Conservation (phyloP, 64 coral and sea anemone genomes). For the Montipora capricornis region DNA sequence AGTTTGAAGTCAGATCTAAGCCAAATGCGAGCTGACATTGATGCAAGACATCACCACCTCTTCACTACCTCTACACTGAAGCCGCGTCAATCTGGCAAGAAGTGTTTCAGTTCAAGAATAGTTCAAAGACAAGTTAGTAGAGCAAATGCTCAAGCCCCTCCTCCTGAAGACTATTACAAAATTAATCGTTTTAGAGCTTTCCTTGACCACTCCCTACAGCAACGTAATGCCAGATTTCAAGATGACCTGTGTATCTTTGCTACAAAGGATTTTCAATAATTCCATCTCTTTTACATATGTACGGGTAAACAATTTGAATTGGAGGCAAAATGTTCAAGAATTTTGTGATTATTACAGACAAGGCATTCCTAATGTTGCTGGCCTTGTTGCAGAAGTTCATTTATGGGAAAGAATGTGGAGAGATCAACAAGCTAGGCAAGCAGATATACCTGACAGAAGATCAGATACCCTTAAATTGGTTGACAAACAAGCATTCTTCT, state of each 20-base stretch:
- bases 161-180: conserved; percentile 57
- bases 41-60: conserved; percentile 50
- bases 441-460: conserved; percentile 55
- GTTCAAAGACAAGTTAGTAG: conserved; percentile 46
- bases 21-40: neutral
- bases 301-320: neutral
- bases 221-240: conserved; percentile 59
- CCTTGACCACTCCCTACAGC: conserved; percentile 62
- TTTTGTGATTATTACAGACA: conserved; percentile 65
- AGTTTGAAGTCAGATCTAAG: too few relatives aligned
- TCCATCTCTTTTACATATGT: conserved; percentile 40
- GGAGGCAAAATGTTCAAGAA: conserved; percentile 54
- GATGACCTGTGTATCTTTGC: conserved; percentile 48
- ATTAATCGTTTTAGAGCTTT: conserved; percentile 45
- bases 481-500: conserved; percentile 37
- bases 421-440: conserved; percentile 33
- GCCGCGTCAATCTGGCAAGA: conserved; percentile 24
- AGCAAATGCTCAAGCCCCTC: conserved; percentile 22
- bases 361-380: conserved; percentile 47
- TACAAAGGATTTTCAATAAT: conserved; percentile 57
- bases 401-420: conserved; percentile 71
- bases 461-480: conserved; percentile 27
- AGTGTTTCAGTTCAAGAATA: conserved; percentile 27
- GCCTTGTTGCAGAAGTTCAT: conserved; percentile 26
- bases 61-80: too few relatives aligned